phyloP scores from a whole-genome alignment of 2,888 invertebrate species.

The Noctua janthina region DNA sequence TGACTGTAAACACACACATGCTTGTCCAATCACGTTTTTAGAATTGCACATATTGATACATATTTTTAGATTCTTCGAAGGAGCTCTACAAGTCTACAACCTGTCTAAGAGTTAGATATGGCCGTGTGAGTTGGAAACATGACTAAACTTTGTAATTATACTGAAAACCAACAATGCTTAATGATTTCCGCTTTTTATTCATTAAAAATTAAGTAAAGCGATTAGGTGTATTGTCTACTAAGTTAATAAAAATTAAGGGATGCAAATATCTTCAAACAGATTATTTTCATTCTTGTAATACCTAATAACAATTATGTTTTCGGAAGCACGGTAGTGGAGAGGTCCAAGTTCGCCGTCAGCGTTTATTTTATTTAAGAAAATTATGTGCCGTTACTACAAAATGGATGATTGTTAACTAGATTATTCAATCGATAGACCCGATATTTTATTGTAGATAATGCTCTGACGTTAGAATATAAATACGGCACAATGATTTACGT shows the following conservation, averaged over 20 bases:
- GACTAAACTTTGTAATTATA: neutral
- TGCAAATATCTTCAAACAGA: neutral
- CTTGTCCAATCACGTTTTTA: constrained; percentile 38
- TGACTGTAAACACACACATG: constrained; percentile 17
- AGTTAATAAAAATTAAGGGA: neutral
- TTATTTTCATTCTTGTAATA: neutral
- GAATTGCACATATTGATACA: constrained; percentile 31
- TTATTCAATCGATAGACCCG: neutral
- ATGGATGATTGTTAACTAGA: neutral
- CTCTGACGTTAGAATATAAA: constrained; percentile 21
- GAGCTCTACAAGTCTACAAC: constrained; percentile 23
- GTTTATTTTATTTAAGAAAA: neutral
- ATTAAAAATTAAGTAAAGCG: neutral
- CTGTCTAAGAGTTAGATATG: constrained; percentile 17
- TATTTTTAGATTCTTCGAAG: constrained; percentile 37
- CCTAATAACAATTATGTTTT: neutral
- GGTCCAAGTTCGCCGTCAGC: neutral
- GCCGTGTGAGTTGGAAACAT: neutral
- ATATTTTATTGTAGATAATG: constrained; percentile 4
- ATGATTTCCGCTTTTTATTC: neutral
- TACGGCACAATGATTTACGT: constrained; percentile 28
- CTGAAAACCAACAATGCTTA: neutral
- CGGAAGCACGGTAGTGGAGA: neutral
- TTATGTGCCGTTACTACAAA: neutral
- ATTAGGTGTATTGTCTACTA: neutral